Evolutionary conservation across 2,797 vertebrate genomes (phyloP).

Genomic region (Sandelia bainsii): DNA sequence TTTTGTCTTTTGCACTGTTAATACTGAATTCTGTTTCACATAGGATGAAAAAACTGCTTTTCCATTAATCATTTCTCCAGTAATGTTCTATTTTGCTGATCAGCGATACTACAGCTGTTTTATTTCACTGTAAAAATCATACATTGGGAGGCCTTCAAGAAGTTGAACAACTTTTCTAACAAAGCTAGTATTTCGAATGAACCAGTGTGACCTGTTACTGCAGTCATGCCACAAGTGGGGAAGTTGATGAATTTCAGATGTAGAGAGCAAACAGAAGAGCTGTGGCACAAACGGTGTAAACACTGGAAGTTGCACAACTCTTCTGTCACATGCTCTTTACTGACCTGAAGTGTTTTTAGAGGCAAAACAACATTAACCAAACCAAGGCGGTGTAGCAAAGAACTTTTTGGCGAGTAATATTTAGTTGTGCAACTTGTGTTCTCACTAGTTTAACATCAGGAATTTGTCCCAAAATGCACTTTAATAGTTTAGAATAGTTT

Average conservation of each 20-base stretch:
- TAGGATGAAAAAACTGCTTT: not conserved
- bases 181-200: not conserved
- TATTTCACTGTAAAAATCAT: not conserved
- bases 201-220: not conserved
- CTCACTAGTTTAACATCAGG: too few species aligned
- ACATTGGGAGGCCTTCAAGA: not conserved
- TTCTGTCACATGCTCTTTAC: constrained; percentile 21
- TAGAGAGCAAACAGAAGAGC: constrained; percentile 8
- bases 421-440: not conserved
- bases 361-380: constrained; percentile 13
- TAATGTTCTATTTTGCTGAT: not conserved
- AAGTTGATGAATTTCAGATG: constrained; percentile 7
- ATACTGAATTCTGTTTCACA: not conserved
- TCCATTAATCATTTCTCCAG: too few species aligned
- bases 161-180: not conserved
- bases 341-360: constrained; percentile 5
- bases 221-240: not conserved
- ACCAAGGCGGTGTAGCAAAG: not conserved
- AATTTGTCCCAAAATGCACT: not conserved
- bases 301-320: constrained; percentile 19
- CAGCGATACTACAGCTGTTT: not conserved
- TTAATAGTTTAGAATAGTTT: not conserved
- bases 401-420: not conserved
- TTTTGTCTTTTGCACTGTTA: not conserved
- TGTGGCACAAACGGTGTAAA: constrained; percentile 10